Evolutionary conservation across 1,140 invertebrate genomes (phyloP).

Genomic region (Nymphalis io): DNA sequence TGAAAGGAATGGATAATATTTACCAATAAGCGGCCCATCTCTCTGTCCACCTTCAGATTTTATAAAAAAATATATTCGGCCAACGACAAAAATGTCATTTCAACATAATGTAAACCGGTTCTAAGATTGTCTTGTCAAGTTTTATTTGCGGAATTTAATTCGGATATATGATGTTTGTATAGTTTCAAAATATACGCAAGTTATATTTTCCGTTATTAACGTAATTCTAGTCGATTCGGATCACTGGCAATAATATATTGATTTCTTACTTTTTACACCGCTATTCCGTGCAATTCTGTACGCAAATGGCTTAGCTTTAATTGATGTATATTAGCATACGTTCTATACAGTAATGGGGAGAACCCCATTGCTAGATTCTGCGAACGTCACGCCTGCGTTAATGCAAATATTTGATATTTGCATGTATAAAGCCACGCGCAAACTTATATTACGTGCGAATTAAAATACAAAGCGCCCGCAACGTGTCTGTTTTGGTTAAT

Average conservation of each 20-base stretch:
- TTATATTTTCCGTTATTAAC: not conserved
- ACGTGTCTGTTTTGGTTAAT: too few species aligned
- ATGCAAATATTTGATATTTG: conserved; percentile 38
- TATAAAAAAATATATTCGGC: too few species aligned
- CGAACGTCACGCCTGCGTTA: conserved; percentile 33
- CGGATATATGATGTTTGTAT: too few species aligned
- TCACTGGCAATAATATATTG: not conserved
- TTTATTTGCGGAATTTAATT: too few species aligned
- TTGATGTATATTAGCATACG: not conserved
- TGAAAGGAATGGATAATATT: too few species aligned
- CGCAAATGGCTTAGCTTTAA: conserved; percentile 1
- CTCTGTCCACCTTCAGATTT: too few species aligned
- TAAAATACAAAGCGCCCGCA: not conserved
- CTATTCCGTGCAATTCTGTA: not conserved
- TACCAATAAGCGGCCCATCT: too few species aligned
- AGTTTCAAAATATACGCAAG: too few species aligned
- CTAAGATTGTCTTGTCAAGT: too few species aligned
- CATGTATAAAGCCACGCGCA: conserved; percentile 28
- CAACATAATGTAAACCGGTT: too few species aligned
- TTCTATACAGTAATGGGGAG: not conserved
- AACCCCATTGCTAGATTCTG: conserved; percentile 27
- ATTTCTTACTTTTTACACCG: not conserved
- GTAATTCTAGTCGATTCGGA: not conserved
- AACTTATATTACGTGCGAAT: not conserved
- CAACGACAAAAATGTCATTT: too few species aligned